These are phyloP conservation scores for Palythoa grandiflora DNA, from an alignment of 92 coral and sea anemone genomes.

Conservation along the genomic window DNA sequence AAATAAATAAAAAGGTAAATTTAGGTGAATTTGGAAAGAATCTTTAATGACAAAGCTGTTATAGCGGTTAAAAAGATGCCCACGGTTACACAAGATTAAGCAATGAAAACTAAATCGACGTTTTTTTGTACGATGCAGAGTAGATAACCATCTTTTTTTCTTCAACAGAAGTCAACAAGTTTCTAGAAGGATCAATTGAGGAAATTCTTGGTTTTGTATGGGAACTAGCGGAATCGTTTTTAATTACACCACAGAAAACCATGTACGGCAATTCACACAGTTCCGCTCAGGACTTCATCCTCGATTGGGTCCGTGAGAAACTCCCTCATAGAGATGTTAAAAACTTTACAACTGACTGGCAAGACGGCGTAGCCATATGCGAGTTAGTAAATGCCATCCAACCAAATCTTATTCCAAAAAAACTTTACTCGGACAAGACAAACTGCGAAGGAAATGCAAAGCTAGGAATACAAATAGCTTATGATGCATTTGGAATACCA, in stretches of 20 bases:
- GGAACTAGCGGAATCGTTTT: conserved; percentile 74
- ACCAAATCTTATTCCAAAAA: conserved; percentile 79
- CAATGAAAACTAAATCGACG: not conserved
- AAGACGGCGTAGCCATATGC: conserved; percentile 87
- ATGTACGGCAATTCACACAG: conserved; percentile 80
- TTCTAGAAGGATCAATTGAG: conserved; percentile 70
- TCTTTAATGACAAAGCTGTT: not conserved
- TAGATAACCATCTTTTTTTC: not conserved
- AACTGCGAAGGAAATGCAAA: conserved; percentile 87
- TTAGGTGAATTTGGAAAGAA: too few relatives aligned
- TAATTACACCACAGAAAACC: conserved; percentile 71
- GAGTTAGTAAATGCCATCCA: conserved; percentile 92
- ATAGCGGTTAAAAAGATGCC: not conserved
- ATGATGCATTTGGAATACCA: conserved; percentile 95
- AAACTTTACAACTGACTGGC: conserved; percentile 94
- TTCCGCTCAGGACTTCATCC: conserved; percentile 86
- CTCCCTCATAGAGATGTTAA: conserved; percentile 77
- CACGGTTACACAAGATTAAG: not conserved
- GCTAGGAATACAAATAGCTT: conserved; percentile 94
- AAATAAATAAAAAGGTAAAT: too few relatives aligned
- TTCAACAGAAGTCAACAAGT: conserved; percentile 70
- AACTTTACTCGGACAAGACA: conserved; percentile 73
- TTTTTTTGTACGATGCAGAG: not conserved
- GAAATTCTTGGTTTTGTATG: conserved; percentile 78
- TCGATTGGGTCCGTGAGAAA: conserved; percentile 89